Base-by-base conservation (phyloP, 2,888 invertebrate species). In the Drosophila nr. medialis region DNA sequence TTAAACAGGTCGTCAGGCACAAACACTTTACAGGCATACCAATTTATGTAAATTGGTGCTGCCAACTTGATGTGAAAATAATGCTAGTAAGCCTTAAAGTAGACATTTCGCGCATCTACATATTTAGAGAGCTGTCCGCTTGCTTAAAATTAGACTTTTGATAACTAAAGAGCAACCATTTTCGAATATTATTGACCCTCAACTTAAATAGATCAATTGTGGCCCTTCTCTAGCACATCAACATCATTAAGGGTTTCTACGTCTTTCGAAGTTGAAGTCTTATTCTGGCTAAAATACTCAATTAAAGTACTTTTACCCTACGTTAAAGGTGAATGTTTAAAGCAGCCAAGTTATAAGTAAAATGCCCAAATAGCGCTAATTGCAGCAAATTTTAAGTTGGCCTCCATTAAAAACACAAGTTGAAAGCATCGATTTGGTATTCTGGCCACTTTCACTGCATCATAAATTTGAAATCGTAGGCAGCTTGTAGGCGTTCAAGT, bases 401-500 rank as follows among this genome's bases (percentile, higher is more conserved):
- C 49, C 24, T 21, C 27, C 18, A 66, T 11, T 34, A 21, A 7
- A 27, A 27, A 27, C 8, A 10, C 27, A 18, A 30, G 61, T 49
- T 79, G 48, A 70, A 70, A 58, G 54, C 51, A 70, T 67, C 38
- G 54, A 75, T 70, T 71, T 60, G 40, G 27, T 38, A 45, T 53
- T 51, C 34, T 34, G 45, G 55, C 18, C 66, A 75, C 80, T 79
- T 80, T 78, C 67, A 38, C 72, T 80, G 38, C 36, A 48, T 58
- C 62, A 72, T 76, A 76, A 70, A 65, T 76, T 61, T 62, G 42
- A 45, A 64, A 75, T 50, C 58, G 30, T 49, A 58, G 63, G 21
- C 68, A 63, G 63, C 65, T 62, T 55, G 80, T 75, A 68, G 80
- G 78, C 78, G 78, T 72, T 76, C 72, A 69, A 80, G 80, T 80